These are phyloP conservation scores for Romanogobio albipinnatus DNA, from an alignment of 2,113 vertebrate genomes.

Conservation along the genomic window DNA sequence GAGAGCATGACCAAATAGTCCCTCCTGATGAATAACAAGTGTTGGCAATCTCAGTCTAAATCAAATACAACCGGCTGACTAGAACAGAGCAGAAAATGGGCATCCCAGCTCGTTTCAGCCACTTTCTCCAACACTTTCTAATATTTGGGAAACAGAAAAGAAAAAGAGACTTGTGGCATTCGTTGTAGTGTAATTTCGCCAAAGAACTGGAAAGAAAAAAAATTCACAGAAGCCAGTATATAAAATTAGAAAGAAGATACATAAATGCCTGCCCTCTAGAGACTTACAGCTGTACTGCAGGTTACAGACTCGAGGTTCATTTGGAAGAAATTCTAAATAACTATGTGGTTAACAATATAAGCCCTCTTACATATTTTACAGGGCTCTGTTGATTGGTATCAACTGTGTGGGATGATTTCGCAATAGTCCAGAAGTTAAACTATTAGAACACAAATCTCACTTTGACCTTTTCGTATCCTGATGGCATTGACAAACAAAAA, in stretches of 20 bases:
- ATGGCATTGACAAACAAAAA: background rate
- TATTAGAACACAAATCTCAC: background rate
- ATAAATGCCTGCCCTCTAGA: constrained; percentile 69
- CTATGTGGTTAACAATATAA: background rate
- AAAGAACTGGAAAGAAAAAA: background rate
- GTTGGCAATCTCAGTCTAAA: background rate
- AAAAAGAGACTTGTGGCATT: background rate
- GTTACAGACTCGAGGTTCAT: constrained; percentile 40
- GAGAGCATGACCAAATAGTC: constrained; percentile 30
- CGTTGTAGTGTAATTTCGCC: constrained; percentile 4
- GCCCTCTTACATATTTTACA: constrained; percentile 1
- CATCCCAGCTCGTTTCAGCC: background rate
- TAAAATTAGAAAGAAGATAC: constrained; percentile 40
- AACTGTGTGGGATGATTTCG: background rate
- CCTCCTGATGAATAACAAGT: constrained; percentile 11
- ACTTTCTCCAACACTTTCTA: constrained; percentile 22
- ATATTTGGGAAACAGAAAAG: constrained; percentile 5
- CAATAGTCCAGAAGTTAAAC: background rate
- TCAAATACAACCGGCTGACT: constrained; percentile 26
- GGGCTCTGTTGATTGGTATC: background rate
- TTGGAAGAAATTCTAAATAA: background rate
- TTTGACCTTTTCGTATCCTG: background rate
- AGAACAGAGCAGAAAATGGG: constrained; percentile 16
- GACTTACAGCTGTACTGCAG: constrained; percentile 59
- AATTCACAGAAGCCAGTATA: constrained; percentile 8